Base-by-base conservation (phyloP, 2,888 invertebrate genomes). In the Aphodius sticticus region DNA sequence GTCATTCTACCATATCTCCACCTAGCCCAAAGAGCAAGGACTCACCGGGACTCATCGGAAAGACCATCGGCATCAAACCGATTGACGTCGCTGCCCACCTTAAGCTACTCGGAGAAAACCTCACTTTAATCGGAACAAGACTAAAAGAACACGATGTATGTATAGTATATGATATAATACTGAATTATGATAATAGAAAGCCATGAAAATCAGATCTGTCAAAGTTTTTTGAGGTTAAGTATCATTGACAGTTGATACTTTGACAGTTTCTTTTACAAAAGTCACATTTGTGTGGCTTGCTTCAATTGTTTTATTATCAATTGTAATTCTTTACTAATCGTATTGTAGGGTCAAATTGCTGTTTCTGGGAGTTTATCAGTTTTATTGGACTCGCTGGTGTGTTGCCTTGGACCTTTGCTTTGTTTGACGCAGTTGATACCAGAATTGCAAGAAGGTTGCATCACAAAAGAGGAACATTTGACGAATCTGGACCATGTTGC, bases 291-390 rank as follows among this genome's bases (percentile, higher is more conserved):
- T 53, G 53, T 53, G 53, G 12, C 53, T 53, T n/a, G n/a, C 6
- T 16, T 77, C 16, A 76, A 16, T 6, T 38, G 38, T 38, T 38
- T 38, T 53, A 12, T 53, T 12, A 26, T 26, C 26, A 26, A 78
- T 76, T 12, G n/a, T 38, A 74, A 15, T 37, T 14, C 6, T 79
- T 70, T 38, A 77, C 35, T 9, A n/a, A n/a, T n/a, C n/a, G n/a
- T 75, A 80, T 89, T 89, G 81, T 90, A 95, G 93, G 98, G 98
- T 12, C 96, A 97, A 89, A 97, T 98, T 82, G 97, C 98, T 0
- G 97, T 98, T 15, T 98, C 97, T 0, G 98, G 98, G 0, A 97
- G 97, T 81, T 92, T 98, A 80, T 98, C 98, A 0, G 97, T 98
- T 14, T 91, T 99, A 14, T 90, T 99, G 82, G 98, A 99, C 90